Base-by-base conservation (phyloP, 2,113 vertebrate genomes). In the Poecile atricapillus region DNA sequence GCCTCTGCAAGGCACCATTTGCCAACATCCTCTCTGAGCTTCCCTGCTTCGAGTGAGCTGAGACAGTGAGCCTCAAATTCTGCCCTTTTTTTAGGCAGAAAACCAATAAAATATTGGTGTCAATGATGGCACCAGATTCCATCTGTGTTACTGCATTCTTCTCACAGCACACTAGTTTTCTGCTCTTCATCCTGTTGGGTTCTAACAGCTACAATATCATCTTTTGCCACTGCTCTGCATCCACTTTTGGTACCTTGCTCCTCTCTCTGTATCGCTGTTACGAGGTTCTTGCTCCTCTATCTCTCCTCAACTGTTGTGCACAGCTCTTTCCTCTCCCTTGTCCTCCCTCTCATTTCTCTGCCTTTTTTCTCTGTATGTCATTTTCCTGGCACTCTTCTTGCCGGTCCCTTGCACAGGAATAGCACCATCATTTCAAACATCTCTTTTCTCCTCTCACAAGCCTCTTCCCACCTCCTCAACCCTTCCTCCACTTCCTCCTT, bases 271-370 rank as follows among this genome's bases (percentile, higher is more conserved):
- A 19, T 11, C 23, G 47, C 16, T 84, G 79, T 35, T 47, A 53
- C 0, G 0, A 87, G 9, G 8, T 56, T 13, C 8, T 4, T 52
- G 11, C 5, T 83, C 9, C 20, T 19, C 20, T 64, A 0, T 33
- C 25, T 24, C n/a, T 75, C 37, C 10, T 50, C 10, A 64, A 5
- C 13, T 6, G 11, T 28, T 55, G 41, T 74, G 17, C 18, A 80
- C 14, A 6, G 2, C 10, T 76, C 13, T 85, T 67, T 47, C 11
- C 3, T 65, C 14, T 90, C 10, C 10, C 7, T 53, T 87, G 15
- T 39, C 24, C 27, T 85, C 9, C 33, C 9, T 81, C 33, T 64
- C 7, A 41, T 60, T 87, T 89, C 14, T 79, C 28, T 58, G 20
- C 7, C 13, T 46, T 94, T 89, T 44, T 70, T 39, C 28, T 53